Conservation (phyloP, 2,113 vertebrate species). For the Okapia johnstoni region DNA sequence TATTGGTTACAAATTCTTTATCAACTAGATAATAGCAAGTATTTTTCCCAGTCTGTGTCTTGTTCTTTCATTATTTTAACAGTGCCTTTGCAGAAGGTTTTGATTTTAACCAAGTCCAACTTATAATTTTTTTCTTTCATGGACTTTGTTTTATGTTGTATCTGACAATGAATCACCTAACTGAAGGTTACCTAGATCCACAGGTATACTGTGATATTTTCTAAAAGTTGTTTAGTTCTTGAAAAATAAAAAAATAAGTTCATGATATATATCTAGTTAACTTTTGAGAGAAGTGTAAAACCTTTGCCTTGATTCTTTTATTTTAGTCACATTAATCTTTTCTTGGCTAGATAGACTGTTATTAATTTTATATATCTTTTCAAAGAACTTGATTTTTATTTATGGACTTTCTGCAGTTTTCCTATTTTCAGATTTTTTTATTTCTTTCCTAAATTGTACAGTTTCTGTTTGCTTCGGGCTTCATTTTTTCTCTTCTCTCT, state of each 20-base stretch:
- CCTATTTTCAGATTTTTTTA: background rate
- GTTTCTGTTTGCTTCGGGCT: background rate
- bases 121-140: background rate
- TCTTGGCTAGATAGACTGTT: background rate
- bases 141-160: background rate
- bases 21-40: background rate
- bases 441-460: background rate
- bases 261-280: background rate
- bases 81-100: background rate
- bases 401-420: background rate
- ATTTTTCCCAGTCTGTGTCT: background rate
- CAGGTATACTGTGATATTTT: background rate
- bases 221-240: background rate
- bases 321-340: background rate
- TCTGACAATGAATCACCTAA: background rate
- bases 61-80: background rate
- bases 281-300: background rate
- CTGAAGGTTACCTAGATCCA: background rate
- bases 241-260: background rate
- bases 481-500: background rate
- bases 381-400: background rate
- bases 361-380: background rate
- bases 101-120: background rate
- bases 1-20: background rate
- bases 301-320: background rate